Percentiles rank a stretch among this genome's conserved stretches.
Conservation (phyloP, 2,113 vertebrate species). For the Pachycephala philippinensis region DNA sequence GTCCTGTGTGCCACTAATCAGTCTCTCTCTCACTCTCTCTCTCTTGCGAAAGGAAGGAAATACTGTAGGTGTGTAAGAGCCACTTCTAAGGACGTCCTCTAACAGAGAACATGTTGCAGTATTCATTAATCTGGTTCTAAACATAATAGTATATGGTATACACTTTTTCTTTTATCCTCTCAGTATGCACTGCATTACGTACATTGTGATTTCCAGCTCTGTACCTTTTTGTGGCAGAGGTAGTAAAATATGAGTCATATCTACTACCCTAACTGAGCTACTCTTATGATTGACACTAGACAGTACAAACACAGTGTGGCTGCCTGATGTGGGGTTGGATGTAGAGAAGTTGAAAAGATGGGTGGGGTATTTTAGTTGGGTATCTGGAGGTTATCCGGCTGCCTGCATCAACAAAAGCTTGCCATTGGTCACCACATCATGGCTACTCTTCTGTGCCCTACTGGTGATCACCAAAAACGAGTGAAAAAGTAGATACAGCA, state of each 20-base stretch:
- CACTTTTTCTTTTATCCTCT: neutral
- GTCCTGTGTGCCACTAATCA: neutral
- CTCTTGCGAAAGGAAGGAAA: neutral
- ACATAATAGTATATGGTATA: neutral
- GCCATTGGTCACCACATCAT: fast-evolving
- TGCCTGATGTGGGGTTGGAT: neutral
- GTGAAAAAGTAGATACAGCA: neutral
- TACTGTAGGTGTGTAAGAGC: fast-evolving
- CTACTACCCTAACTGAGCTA: neutral
- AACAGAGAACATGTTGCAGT: neutral
- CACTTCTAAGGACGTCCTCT: neutral
- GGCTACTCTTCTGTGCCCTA: neutral
- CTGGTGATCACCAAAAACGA: neutral
- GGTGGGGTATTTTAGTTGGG: neutral
- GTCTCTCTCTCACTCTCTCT: neutral
- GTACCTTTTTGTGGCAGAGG: neutral
- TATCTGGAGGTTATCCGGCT: neutral
- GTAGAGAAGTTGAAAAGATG: neutral
- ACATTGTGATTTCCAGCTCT: neutral
- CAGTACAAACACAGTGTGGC: neutral
- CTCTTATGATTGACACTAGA: neutral
- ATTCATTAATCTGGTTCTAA: neutral
- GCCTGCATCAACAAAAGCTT: neutral
- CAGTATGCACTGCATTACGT: neutral
- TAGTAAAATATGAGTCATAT: neutral